phyloP scores from a whole-genome alignment of 1,140 invertebrate species.

The Pachypeltis micranthus region DNA sequence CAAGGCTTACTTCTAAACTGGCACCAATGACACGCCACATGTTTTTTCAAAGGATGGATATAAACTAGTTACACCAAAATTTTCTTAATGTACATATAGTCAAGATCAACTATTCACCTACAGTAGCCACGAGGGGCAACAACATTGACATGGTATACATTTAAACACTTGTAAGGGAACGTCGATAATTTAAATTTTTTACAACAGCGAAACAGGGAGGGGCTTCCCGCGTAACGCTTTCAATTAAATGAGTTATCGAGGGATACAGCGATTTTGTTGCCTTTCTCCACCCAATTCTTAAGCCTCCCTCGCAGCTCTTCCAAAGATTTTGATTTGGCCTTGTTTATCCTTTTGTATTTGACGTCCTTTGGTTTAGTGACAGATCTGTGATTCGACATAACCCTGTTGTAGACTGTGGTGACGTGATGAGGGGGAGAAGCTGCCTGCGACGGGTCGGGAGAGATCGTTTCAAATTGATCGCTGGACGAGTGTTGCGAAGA shows the following conservation, averaged over 20 bases:
- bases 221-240: no score
- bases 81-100: no score
- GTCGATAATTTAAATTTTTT: no score
- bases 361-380: slow-evolving; percentile 83
- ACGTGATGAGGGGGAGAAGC: slow-evolving; percentile 36
- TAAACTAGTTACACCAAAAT: no score
- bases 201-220: no score
- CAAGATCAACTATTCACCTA: no score
- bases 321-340: slow-evolving; percentile 76
- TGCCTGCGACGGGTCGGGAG: slow-evolving; percentile 26
- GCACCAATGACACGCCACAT: no score
- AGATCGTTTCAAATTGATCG: slow-evolving; percentile 35
- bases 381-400: slow-evolving; percentile 79
- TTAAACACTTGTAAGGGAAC: no score
- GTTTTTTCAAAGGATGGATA: no score
- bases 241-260: slow-evolving; percentile 39
- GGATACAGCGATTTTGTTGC: slow-evolving; percentile 48
- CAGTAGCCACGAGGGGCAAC: no score
- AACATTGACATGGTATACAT: no score
- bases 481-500: slow-evolving; percentile 31
- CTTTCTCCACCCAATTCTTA: slow-evolving; percentile 72
- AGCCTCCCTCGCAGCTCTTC: slow-evolving; percentile 69
- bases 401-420: slow-evolving; percentile 68
- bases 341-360: slow-evolving; percentile 80
- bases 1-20: no score